phyloP scores from a whole-genome alignment of 2,113 vertebrate species.

The Artemisiospiza belli region DNA sequence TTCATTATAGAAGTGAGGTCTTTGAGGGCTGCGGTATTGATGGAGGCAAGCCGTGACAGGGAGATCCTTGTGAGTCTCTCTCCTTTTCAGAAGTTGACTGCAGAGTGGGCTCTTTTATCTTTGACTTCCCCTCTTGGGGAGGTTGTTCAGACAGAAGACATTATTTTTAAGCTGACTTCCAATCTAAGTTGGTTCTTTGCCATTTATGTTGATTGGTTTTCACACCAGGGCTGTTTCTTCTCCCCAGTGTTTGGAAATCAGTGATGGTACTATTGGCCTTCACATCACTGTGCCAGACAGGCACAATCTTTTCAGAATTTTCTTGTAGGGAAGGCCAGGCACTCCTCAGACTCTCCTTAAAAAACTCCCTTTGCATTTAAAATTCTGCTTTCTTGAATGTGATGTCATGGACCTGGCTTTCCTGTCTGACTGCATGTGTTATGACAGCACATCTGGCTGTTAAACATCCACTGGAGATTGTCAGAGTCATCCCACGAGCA shows the following conservation, averaged over 20 bases:
- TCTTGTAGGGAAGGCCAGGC: not conserved
- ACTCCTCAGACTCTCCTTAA: not conserved
- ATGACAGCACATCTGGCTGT: not conserved
- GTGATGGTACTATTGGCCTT: fast-evolving
- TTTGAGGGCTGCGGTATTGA: not conserved
- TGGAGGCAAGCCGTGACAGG: not conserved
- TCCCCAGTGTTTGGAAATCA: not conserved
- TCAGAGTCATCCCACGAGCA: not conserved
- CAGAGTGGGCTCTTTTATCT: not conserved
- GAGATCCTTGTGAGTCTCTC: not conserved
- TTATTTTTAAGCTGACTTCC: not conserved
- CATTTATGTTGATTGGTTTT: not conserved
- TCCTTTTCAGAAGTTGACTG: not conserved
- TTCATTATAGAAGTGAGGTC: not conserved
- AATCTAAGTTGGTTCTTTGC: not conserved
- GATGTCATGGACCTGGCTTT: not conserved
- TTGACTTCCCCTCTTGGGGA: not conserved
- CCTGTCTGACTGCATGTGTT: not conserved
- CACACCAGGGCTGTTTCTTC: not conserved
- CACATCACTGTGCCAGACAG: not conserved
- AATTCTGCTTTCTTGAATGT: not conserved
- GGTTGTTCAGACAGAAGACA: not conserved
- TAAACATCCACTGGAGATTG: not conserved
- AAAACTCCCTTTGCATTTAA: not conserved
- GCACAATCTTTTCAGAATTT: not conserved